These are phyloP conservation scores for Corythaixoides concolor DNA, from an alignment of 2,113 vertebrate genomes.

Conservation along the genomic window DNA sequence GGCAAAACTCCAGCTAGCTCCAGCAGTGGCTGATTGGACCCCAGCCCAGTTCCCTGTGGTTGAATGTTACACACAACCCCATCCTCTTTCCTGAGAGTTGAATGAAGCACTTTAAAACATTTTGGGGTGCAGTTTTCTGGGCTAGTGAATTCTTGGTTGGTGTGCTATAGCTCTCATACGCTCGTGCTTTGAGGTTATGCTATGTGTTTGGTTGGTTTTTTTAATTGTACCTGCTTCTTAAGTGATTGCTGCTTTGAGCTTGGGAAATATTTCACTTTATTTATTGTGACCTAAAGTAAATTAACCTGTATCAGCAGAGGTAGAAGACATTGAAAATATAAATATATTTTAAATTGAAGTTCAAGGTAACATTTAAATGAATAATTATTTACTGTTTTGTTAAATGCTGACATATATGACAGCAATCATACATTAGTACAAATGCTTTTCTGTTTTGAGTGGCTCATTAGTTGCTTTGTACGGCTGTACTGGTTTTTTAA, in stretches of 20 bases:
- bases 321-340: constrained; percentile 53
- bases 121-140: not conserved
- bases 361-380: constrained; percentile 74
- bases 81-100: not conserved
- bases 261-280: constrained; percentile 41
- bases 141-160: not conserved
- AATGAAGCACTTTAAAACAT: not conserved
- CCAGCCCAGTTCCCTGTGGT: not conserved
- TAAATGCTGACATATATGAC: constrained; percentile 68
- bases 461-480: constrained; percentile 76
- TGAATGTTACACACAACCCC: not conserved
- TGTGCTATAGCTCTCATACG: not conserved
- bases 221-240: not conserved
- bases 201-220: not conserved
- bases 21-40: not conserved
- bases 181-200: not conserved
- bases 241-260: constrained; percentile 10
- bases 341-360: constrained; percentile 68
- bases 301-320: constrained; percentile 15
- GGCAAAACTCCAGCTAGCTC: not conserved
- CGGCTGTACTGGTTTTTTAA: constrained; percentile 66
- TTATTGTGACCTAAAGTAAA: constrained; percentile 32
- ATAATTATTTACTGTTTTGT: constrained; percentile 79
- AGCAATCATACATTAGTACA: constrained; percentile 69
- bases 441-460: constrained; percentile 74